A percentile compares a stretch with the other conserved stretches of the same genome.
Conservation (phyloP, 2,797 vertebrate genomes). For the Percopsis omiscomaycus region DNA sequence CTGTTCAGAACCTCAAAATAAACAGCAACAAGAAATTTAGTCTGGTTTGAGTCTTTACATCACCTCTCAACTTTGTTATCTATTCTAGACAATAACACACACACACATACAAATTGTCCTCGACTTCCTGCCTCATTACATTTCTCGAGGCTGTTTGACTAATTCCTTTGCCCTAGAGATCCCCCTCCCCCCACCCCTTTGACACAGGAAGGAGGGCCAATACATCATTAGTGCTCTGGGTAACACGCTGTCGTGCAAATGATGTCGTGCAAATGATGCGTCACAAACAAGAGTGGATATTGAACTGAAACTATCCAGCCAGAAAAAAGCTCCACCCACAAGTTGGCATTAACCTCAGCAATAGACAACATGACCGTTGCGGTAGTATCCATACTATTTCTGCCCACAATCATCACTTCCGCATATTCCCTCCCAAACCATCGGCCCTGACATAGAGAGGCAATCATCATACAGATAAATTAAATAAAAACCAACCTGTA, state of each 20-base stretch:
- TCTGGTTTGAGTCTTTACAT: too few species aligned
- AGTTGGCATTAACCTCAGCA: conserved; percentile 18
- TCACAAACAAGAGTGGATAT: conserved; percentile 50
- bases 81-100: neutral
- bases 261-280: conserved; percentile 37
- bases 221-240: conserved; percentile 18
- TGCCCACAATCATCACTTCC: conserved; percentile 17
- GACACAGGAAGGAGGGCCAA: conserved; percentile 14
- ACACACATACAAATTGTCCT: neutral
- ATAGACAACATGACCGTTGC: neutral
- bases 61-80: neutral
- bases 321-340: conserved; percentile 1
- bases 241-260: conserved; percentile 41
- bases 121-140: neutral
- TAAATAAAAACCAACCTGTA: conserved; percentile 16
- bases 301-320: neutral
- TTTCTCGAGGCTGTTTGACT: too few species aligned
- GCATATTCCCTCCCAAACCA: conserved; percentile 9
- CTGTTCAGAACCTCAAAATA: conserved; percentile 9
- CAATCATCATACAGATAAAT: conserved; percentile 18
- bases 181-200: conserved; percentile 23
- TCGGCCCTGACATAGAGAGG: conserved; percentile 27
- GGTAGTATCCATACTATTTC: too few species aligned
- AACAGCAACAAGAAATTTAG: neutral
- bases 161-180: neutral